Percentiles rank a stretch among this genome's conserved stretches.
Conservation (phyloP, 2,113 vertebrate species). For the Protobothrops mucrosquamatus region DNA sequence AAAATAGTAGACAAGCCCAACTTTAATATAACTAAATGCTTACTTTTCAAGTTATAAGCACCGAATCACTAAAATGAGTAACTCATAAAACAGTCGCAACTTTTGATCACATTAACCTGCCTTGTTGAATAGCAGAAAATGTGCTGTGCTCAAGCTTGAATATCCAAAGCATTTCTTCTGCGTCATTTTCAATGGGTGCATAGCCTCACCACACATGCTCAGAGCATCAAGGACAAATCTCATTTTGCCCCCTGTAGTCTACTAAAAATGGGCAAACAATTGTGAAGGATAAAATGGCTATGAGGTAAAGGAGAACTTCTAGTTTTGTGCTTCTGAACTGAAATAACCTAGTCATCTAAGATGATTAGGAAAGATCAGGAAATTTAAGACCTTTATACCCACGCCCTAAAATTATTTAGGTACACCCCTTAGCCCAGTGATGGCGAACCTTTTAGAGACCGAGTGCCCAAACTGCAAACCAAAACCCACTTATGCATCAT, state of each 20-base stretch:
- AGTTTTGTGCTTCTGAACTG: neutral
- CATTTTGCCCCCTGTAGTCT: too few species aligned
- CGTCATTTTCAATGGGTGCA: neutral
- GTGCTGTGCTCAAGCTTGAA: neutral
- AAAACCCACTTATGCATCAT: too few species aligned
- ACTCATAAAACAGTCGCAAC: neutral
- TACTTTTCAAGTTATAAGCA: neutral
- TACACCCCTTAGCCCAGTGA: neutral
- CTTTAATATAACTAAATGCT: neutral
- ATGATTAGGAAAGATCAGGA: neutral
- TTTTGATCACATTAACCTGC: neutral
- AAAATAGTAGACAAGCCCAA: neutral
- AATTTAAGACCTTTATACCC: neutral
- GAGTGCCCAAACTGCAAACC: too few species aligned
- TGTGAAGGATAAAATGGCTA: neutral
- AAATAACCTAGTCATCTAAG: neutral
- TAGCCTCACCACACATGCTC: neutral
- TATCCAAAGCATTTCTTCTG: neutral
- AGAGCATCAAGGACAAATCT: neutral
- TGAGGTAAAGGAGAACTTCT: neutral
- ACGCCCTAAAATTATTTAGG: neutral
- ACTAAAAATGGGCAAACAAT: neutral
- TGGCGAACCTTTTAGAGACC: too few species aligned
- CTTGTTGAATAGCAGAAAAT: neutral
- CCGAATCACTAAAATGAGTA: neutral